A percentile compares a stretch with the other conserved stretches of the same genome.
Evolutionary conservation across 2,113 vertebrate species (phyloP).

Genomic region (Datnioides undecimradiatus): DNA sequence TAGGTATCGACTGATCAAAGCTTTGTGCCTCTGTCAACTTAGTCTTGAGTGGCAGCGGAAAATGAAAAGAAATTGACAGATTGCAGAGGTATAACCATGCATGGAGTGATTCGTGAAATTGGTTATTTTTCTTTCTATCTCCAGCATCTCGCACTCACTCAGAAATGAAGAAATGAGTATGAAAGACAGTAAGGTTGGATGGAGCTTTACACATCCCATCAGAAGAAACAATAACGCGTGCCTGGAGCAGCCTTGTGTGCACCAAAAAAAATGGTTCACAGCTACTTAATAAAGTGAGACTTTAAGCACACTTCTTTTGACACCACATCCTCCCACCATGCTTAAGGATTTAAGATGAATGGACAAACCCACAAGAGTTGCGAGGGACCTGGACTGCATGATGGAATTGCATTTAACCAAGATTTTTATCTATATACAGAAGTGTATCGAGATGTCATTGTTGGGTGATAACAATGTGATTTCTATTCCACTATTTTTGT

Average conservation of each 20-base stretch:
- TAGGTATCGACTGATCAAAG: conserved; percentile 39
- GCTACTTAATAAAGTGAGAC: conserved; percentile 43
- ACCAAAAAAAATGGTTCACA: conserved; percentile 32
- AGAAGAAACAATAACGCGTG: conserved; percentile 28
- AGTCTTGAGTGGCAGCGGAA: conserved; percentile 43
- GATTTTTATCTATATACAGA: conserved; percentile 77
- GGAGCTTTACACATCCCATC: conserved; percentile 42
- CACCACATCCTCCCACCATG: conserved; percentile 38
- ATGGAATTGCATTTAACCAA: conserved; percentile 81
- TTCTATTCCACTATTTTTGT: conserved; percentile 86
- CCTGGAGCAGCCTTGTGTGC: conserved; percentile 28
- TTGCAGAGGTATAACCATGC: conserved; percentile 57
- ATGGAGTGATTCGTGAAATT: conserved; percentile 73
- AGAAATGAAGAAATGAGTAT: conserved; percentile 31
- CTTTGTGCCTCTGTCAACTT: conserved; percentile 42
- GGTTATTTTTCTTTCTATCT: conserved; percentile 66
- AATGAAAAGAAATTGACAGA: conserved; percentile 63
- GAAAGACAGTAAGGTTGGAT: conserved; percentile 18
- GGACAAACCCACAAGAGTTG: conserved; percentile 42
- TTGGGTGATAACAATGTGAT: conserved; percentile 78
- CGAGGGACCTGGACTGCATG: conserved; percentile 78
- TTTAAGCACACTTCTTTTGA: conserved; percentile 70
- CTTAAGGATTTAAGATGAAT: conserved; percentile 45
- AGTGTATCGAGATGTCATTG: conserved; percentile 82
- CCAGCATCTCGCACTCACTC: conserved; percentile 52